Evolutionary conservation across 2,113 vertebrate species (phyloP).

Genomic region (Burhinus oedicnemus): DNA sequence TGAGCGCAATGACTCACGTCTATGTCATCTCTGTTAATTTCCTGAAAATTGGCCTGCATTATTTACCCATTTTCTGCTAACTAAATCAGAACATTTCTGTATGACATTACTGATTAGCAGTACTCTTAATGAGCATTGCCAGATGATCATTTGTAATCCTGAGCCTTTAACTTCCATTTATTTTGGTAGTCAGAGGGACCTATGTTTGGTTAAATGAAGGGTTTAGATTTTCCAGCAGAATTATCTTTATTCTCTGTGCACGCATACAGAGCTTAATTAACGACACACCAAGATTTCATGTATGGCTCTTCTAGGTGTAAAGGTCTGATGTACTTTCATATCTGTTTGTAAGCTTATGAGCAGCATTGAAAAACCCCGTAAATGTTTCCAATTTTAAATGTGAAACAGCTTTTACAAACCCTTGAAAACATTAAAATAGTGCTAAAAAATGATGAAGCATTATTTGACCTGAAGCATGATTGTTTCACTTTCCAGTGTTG

Average conservation of each 20-base stretch:
- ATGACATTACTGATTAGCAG: background rate
- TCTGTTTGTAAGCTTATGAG: background rate
- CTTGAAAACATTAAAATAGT: background rate
- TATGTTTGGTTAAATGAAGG: background rate
- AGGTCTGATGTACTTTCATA: background rate
- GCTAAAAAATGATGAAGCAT: slow-evolving; percentile 18
- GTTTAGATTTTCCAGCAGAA: background rate
- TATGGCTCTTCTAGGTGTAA: background rate
- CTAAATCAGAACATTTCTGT: background rate
- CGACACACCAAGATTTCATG: background rate
- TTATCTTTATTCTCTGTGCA: background rate
- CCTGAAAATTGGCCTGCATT: background rate
- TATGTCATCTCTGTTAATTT: background rate
- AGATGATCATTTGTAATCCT: background rate
- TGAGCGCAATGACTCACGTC: background rate
- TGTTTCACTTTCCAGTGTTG: background rate
- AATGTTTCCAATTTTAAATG: background rate
- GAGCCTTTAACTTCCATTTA: background rate
- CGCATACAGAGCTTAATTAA: background rate
- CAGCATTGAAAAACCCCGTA: background rate
- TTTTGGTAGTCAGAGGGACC: background rate
- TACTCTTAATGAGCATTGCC: background rate
- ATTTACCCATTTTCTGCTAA: background rate
- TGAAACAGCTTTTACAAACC: background rate
- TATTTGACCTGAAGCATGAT: slow-evolving; percentile 31